A percentile compares a stretch with the other conserved stretches of the same genome.
phyloP scores from a whole-genome alignment of 2,888 invertebrate species.

The Cataglyphis altisquamis region DNA sequence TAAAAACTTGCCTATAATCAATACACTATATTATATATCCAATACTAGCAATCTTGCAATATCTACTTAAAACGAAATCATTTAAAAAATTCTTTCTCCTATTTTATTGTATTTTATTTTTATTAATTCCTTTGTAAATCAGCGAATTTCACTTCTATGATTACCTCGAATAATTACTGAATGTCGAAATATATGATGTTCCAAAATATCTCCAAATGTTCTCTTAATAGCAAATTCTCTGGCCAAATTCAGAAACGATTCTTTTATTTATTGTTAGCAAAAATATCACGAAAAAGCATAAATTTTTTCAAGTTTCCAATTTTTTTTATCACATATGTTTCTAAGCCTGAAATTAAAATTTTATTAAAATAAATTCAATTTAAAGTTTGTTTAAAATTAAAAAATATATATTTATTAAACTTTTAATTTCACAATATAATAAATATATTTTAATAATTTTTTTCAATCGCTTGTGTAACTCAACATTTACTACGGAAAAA shows the following conservation, averaged over 20 bases:
- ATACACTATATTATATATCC: not conserved
- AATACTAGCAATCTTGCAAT: not conserved
- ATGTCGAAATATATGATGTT: not conserved
- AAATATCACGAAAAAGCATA: not conserved
- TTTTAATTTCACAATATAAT: not conserved
- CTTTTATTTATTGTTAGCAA: not conserved
- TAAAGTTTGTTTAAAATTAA: not conserved
- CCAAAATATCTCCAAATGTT: not conserved
- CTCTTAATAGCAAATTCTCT: not conserved
- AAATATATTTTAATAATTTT: not conserved
- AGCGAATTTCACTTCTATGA: not conserved
- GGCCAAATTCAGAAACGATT: not conserved
- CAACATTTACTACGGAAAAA: not conserved
- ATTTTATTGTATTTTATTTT: not conserved
- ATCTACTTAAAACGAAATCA: not conserved
- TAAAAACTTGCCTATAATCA: constrained; percentile 6
- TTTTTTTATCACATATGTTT: not conserved
- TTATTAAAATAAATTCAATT: not conserved
- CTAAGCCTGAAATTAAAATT: not conserved
- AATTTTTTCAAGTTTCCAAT: not conserved
- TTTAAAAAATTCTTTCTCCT: not conserved
- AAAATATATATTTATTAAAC: too few species aligned
- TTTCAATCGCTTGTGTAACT: not conserved
- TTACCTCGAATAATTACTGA: not conserved
- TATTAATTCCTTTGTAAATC: not conserved